Evolutionary conservation across 2,113 vertebrate species (phyloP).

Genomic region (Typhlomys cinereus): DNA sequence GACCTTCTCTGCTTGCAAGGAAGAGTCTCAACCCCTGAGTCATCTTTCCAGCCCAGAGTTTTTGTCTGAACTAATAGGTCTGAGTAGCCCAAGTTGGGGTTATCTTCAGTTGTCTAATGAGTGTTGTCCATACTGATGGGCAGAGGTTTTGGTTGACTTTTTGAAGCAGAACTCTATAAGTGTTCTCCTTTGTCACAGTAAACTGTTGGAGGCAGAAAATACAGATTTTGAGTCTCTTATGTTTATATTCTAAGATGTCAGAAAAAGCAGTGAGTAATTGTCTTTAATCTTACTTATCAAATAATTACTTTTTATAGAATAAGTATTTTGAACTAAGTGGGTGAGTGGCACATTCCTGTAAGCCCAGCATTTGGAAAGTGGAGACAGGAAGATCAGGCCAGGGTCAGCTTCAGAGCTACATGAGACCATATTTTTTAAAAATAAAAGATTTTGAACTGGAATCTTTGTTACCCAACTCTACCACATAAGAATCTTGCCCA

Average conservation of each 20-base stretch:
- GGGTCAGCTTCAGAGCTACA: not conserved
- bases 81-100: not conserved
- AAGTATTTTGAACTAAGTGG: not conserved
- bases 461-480: constrained; percentile 12
- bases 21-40: too few relatives aligned
- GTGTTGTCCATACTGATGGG: not conserved
- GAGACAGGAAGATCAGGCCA: not conserved
- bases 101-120: not conserved
- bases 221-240: not conserved
- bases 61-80: constrained; percentile 12
- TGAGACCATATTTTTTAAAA: not conserved
- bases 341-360: not conserved
- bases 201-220: not conserved
- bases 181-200: not conserved
- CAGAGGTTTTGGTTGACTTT: not conserved
- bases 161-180: not conserved
- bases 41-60: too few relatives aligned
- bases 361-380: not conserved
- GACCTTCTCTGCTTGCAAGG: too few relatives aligned
- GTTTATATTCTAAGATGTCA: too few relatives aligned
- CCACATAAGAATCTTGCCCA: not conserved
- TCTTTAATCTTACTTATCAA: constrained; percentile 36
- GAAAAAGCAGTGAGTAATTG: not conserved
- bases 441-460: constrained; percentile 23
- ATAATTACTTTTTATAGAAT: constrained; percentile 9